Conservation (phyloP, 2,113 vertebrate species). For the Origma solitaria region DNA sequence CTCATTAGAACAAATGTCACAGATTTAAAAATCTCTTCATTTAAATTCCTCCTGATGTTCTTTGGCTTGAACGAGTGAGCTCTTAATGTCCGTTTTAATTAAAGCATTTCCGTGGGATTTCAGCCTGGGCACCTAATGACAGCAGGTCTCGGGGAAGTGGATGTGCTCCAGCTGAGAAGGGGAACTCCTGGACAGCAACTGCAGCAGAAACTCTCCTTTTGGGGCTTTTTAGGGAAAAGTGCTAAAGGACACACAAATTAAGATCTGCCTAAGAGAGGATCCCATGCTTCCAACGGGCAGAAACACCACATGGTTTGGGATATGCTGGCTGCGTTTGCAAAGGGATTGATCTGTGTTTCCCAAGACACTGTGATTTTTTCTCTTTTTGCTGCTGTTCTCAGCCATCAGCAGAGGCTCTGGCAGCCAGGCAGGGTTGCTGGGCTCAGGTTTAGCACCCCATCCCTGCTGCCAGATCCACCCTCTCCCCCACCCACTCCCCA, state of each 20-base stretch:
- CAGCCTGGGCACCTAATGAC: conserved; percentile 13
- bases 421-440: neutral
- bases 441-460: neutral
- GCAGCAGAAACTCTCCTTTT: neutral
- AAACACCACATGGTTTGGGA: neutral
- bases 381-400: neutral
- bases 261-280: neutral
- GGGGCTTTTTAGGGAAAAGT: neutral
- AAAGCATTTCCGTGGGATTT: conserved; percentile 42
- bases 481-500: neutral
- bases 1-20: conserved; percentile 71
- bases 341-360: neutral
- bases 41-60: conserved; percentile 68
- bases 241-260: neutral
- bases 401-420: neutral
- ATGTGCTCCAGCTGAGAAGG: neutral
- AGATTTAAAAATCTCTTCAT: conserved; percentile 52
- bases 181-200: neutral
- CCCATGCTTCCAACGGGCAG: fast-evolving
- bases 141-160: neutral
- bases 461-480: neutral
- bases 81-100: conserved; percentile 70
- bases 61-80: conserved; percentile 60
- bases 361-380: neutral
- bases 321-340: neutral